phyloP scores from a whole-genome alignment of 2,113 vertebrate genomes.

The Leiothrix lutea region DNA sequence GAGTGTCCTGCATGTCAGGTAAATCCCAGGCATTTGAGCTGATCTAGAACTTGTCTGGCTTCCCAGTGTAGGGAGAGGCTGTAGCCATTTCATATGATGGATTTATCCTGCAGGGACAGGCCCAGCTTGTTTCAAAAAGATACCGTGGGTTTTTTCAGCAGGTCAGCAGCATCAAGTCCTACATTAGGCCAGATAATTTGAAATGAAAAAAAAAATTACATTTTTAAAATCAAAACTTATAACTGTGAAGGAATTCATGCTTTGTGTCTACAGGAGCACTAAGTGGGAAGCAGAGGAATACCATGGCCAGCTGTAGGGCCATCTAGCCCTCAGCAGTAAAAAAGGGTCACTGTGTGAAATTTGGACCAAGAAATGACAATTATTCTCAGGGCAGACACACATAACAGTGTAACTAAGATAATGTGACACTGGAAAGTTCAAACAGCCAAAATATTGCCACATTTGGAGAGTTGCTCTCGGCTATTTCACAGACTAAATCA shows the following conservation, averaged over 20 bases:
- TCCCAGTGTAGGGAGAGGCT: background rate
- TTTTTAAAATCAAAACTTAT: background rate
- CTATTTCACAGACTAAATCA: constrained; percentile 37
- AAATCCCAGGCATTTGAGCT: background rate
- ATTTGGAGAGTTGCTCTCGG: constrained; percentile 5
- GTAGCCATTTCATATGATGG: background rate
- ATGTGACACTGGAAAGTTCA: background rate
- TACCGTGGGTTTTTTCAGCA: background rate
- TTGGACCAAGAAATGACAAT: background rate
- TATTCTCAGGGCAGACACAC: background rate
- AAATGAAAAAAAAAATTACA: background rate
- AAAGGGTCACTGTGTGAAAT: background rate
- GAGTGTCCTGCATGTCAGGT: background rate
- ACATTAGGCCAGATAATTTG: background rate
- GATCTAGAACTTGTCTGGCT: background rate
- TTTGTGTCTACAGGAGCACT: background rate
- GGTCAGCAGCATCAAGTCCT: background rate
- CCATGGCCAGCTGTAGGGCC: rapidly evolving
- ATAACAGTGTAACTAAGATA: background rate
- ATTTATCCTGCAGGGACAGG: background rate
- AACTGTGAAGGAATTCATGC: background rate
- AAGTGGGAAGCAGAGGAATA: background rate
- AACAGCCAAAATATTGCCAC: background rate
- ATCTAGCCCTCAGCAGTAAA: background rate
- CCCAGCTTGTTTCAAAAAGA: background rate